Base-by-base conservation (phyloP, 2,888 invertebrate genomes). In the Plagodis dolabraria region DNA sequence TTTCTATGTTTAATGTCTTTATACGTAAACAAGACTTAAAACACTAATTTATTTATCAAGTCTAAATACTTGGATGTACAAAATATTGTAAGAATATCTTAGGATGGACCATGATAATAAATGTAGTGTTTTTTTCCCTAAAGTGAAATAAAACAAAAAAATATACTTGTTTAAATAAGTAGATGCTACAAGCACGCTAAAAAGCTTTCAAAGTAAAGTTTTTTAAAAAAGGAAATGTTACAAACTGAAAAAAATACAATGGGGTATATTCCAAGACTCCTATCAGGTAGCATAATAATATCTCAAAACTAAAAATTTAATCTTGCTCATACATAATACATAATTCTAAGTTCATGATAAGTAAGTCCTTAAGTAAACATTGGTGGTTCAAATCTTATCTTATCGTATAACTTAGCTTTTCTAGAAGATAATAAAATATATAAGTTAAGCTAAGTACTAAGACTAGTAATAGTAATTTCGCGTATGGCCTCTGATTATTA, bases 401-500 rank as follows among this genome's bases (percentile, higher is more conserved):
- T 22, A 22, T 36, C 36, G 36, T 36, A 36, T 8, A 4, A 5
- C 36, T 36, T 36, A 57, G 45, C 43, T 42, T 52, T 11, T 35
- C 12, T 9, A 7, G 22, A 36, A 49, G n/a, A 12, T 42, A 52
- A 58, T 5, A 47, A 22, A 7, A 47, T 40, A 49, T 50, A 50
- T 34, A 42, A 40, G 5, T 47, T 36, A 46, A 36, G 7, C 47
- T 36, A 47, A 11, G 44, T 45, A 52, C 36, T 60, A 63, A 76
- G 85, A 84, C 85, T 85, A 85, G 82, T 72, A 68, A 72, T 69
- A 79, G 69, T 78, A 80, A 80, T 82, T 77, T 61, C 56, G 50
- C 54, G 78, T 88, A 89, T 89, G 89, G 89, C 89, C 82, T 85
- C 86, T 76, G 72, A 73, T 70, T 65, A 68, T 60, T 67, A 68